These are phyloP conservation scores for Pyrgilauda ruficollis DNA, from an alignment of 2,113 vertebrate genomes.

Conservation along the genomic window DNA sequence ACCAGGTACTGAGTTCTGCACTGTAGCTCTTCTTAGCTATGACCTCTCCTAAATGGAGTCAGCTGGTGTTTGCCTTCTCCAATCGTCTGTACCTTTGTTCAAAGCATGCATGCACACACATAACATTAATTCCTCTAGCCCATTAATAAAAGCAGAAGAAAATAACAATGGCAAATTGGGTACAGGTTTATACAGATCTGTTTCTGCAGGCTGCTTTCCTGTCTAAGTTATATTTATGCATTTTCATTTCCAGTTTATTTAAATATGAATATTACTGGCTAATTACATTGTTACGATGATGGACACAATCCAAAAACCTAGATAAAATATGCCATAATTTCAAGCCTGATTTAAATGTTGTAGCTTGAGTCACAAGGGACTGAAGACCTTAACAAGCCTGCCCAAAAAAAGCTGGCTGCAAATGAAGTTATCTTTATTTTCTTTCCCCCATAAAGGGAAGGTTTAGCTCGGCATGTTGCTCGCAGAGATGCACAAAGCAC, in stretches of 20 bases:
- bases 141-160: constrained; percentile 25
- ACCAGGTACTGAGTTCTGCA: neutral
- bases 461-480: constrained; percentile 1
- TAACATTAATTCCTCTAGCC: neutral
- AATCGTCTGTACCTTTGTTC: neutral
- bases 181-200: neutral
- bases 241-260: constrained; percentile 10
- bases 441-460: constrained; percentile 1
- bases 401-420: constrained; percentile 21
- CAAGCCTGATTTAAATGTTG: neutral
- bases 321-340: neutral
- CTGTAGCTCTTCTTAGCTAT: neutral
- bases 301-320: constrained; percentile 7
- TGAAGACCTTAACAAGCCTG: neutral
- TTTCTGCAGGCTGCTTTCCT: neutral
- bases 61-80: constrained; percentile 25
- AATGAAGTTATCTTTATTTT: constrained; percentile 37
- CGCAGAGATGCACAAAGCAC: neutral
- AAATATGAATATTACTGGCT: neutral
- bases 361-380: neutral
- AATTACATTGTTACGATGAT: constrained; percentile 1
- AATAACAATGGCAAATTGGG: neutral
- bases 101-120: neutral
- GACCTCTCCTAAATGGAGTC: constrained; percentile 29
- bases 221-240: neutral